Evolutionary conservation across 2,113 vertebrate species (phyloP), one percentile per base, ranked within the genome.

Genomic region (Alces alces): DNA sequence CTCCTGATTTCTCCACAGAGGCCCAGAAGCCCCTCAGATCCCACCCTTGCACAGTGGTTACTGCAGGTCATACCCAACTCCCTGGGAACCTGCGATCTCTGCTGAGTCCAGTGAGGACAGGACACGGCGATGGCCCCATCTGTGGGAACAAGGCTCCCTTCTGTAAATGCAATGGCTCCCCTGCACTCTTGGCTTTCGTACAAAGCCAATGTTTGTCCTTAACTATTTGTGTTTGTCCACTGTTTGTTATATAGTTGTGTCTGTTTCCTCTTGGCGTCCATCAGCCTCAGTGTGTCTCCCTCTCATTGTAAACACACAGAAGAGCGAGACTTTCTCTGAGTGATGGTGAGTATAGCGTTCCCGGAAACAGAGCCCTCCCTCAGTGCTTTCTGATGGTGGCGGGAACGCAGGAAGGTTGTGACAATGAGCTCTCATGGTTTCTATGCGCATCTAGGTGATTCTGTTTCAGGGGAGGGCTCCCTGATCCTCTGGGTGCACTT

Each of bases 141-240:
- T 60, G n/a, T 28, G 79, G 92, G 78, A 95, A 96, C 64, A 95
- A 93, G 78, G 45, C 82, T 95, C 87, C 82, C 28, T 92, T 97
- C 87, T 92, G 21, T 57, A 84, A 95, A 55, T 87, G 91, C 50
- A 87, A 28, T 10, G 73, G 64, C 55, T 4, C 30, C 36, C 33
- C 39, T 27, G 6, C 19, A 43, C 23, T 47, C 61, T 70, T 52
- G 84, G 87, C 79, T 45, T 66, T 21, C 12, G 27, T 16, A 95
- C 86, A 89, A 96, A 96, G 92, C 73, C 92, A 92, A 25, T 93
- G 79, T 96, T 97, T 97, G 96, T n/a, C 58, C 91, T 93, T 85
- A 82, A 93, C 91, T 95, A 30, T 70, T 79, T 76, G 78, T 84
- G 39, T 88, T 83, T 94, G 47, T 89, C 52, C 47, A 84, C 50